Base-by-base conservation (phyloP, 2,888 invertebrate genomes). In the Patella caerulea region DNA sequence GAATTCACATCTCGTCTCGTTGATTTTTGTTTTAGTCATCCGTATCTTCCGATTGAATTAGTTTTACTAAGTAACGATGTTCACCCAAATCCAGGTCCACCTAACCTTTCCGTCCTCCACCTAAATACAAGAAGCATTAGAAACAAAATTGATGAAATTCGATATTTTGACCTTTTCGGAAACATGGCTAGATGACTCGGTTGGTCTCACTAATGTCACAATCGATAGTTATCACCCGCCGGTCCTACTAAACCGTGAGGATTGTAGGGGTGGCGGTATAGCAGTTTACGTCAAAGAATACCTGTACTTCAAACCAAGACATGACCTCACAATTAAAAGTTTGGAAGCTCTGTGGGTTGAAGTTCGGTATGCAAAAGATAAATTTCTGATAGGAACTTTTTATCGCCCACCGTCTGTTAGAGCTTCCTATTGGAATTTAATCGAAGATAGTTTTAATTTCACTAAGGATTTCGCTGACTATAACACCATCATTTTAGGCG, bases 371-470 rank as follows among this genome's bases (percentile, higher is more conserved):
- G 24, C n/a, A 7, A 65, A 65, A 65, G 24, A 11, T 65, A 65
- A n/a, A n/a, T 65, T 9, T 24, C 19, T 65, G 19, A 65, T 65
- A 19, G 65, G 65, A 2, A 24, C 24, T 19, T 65, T 65, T 65
- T n/a, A 65, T 4, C n/a, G 65, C n/a, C 65, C 65, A n/a, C 65
- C 59, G 2, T 65, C 65, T 24, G 24, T 24, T 24, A 24, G 24
- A 0, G 24, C 24, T 24, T 24, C 24, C 24, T 24, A 24, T 24
- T 65, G 65, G 65, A 24, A 65, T 24, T 12, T 65, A 65, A 65
- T 65, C n/a, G 65, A 65, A 65, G 24, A 24, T 65, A 65, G 65
- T n/a, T n/a, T 65, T 65, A 24, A 65, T n/a, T n/a, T 24, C n/a
- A 12, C n/a, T n/a, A 65, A 65, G 65, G 65, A 65, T 24, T 65